Percentiles rank a stretch among this genome's conserved stretches.
phyloP scores from a whole-genome alignment of 2,888 invertebrate species.

The Xestia rhomboidea region DNA sequence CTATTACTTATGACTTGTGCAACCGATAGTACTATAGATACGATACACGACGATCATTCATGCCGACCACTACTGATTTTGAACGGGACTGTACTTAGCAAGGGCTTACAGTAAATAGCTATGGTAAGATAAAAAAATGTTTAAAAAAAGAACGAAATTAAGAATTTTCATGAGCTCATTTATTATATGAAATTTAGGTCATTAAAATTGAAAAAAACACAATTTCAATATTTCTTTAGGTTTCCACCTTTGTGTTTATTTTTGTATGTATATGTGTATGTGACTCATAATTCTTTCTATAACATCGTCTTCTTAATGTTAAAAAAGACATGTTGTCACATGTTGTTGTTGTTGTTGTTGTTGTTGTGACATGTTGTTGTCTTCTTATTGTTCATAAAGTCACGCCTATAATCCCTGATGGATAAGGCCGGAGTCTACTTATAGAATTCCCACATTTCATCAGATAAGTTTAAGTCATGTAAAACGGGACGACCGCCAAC shows the following conservation, averaged over 20 bases:
- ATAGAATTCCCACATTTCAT: neutral
- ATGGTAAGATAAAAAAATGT: neutral
- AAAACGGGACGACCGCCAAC: neutral
- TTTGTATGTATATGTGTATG: too few species aligned
- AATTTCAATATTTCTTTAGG: neutral
- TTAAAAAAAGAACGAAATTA: neutral
- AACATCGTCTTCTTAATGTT: neutral
- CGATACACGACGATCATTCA: slow-evolving; percentile 76
- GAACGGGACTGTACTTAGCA: slow-evolving; percentile 40
- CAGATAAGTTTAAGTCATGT: rapidly evolving
- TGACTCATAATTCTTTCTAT: neutral
- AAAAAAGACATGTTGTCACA: too few species aligned
- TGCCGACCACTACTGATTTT: slow-evolving; percentile 52
- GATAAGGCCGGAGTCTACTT: neutral
- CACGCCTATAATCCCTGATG: neutral
- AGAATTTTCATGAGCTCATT: neutral
- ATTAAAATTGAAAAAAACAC: neutral
- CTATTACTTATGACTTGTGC: slow-evolving; percentile 87
- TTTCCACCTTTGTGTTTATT: neutral
- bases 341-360: too few species aligned
- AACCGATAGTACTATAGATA: slow-evolving; percentile 82
- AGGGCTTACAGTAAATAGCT: slow-evolving; percentile 15
- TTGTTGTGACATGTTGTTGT: too few species aligned
- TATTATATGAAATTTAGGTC: neutral
- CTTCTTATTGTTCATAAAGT: too few species aligned